These are phyloP conservation scores for Drosophila peninsularis DNA, from an alignment of 2,888 invertebrate species.

Conservation along the genomic window DNA sequence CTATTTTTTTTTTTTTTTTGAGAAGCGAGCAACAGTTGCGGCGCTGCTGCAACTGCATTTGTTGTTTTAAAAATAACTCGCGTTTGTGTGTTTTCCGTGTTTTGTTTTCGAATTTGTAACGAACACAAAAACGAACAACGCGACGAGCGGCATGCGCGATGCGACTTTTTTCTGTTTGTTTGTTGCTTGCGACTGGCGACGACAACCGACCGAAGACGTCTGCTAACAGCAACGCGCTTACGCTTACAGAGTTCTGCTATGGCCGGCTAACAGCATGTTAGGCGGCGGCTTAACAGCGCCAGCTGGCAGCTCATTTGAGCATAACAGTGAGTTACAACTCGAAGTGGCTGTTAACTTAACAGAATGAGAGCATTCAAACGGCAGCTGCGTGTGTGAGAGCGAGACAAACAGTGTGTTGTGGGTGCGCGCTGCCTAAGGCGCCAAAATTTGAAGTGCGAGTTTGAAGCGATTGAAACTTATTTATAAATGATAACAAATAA, in stretches of 20 bases:
- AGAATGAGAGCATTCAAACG: slow-evolving; percentile 4
- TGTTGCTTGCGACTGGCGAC: slow-evolving; percentile 33
- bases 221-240: slow-evolving; percentile 33
- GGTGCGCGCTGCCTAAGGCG: slow-evolving; percentile 16
- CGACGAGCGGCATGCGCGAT: slow-evolving; percentile 21
- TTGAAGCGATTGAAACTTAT: background rate
- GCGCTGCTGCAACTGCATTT: slow-evolving; percentile 37
- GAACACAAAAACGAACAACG: slow-evolving; percentile 44
- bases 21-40: slow-evolving; percentile 26
- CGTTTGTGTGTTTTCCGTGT: slow-evolving; percentile 20
- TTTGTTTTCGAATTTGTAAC: slow-evolving; percentile 54
- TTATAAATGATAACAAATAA: background rate
- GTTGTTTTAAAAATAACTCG: slow-evolving; percentile 49
- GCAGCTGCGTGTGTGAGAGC: slow-evolving; percentile 40
- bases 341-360: slow-evolving; percentile 28
- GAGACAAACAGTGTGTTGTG: slow-evolving; percentile 14
- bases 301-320: slow-evolving; percentile 26
- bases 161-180: background rate
- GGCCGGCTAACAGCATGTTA: slow-evolving; percentile 12
- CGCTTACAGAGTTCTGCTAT: slow-evolving; percentile 17
- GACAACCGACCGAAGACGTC: slow-evolving; percentile 43
- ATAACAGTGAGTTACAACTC: slow-evolving; percentile 30
- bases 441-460: slow-evolving; percentile 27
- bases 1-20: slow-evolving; percentile 37
- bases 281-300: slow-evolving; percentile 3